These are phyloP conservation scores for Manacus vitellinus DNA, from an alignment of 2,113 vertebrate species.

Conservation along the genomic window DNA sequence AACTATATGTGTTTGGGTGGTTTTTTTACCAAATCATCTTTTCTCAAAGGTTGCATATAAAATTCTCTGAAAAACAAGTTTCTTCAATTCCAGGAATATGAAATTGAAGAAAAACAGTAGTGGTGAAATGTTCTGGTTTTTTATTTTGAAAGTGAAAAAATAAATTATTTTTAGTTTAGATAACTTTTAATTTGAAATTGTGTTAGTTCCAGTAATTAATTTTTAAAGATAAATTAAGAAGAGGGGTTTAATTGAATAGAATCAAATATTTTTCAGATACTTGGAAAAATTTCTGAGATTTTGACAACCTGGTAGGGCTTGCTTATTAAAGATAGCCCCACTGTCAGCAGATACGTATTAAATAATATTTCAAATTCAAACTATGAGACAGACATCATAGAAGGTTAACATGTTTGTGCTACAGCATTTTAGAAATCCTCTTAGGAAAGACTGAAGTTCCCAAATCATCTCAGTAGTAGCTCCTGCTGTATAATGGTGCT, in stretches of 20 bases:
- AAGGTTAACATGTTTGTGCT: background rate
- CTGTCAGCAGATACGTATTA: background rate
- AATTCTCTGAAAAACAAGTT: background rate
- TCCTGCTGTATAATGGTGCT: background rate
- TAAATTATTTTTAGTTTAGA: background rate
- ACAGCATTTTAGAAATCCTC: background rate
- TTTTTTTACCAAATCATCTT: background rate
- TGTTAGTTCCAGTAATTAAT: background rate
- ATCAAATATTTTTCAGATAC: background rate
- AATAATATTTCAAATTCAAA: background rate
- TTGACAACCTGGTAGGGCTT: background rate
- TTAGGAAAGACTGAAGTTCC: background rate
- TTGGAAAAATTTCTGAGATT: background rate
- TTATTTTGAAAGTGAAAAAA: background rate
- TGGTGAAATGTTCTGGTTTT: background rate
- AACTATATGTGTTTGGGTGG: background rate
- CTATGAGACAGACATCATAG: background rate
- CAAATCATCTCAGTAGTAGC: background rate
- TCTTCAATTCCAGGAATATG: background rate
- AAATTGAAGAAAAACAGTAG: background rate
- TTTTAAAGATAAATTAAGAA: background rate
- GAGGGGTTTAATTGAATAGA: background rate
- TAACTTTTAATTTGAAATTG: background rate
- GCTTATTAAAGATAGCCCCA: background rate
- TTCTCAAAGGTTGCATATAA: accelerated